phyloP scores from a whole-genome alignment of 2,113 vertebrate genomes.

The Lepus europaeus region DNA sequence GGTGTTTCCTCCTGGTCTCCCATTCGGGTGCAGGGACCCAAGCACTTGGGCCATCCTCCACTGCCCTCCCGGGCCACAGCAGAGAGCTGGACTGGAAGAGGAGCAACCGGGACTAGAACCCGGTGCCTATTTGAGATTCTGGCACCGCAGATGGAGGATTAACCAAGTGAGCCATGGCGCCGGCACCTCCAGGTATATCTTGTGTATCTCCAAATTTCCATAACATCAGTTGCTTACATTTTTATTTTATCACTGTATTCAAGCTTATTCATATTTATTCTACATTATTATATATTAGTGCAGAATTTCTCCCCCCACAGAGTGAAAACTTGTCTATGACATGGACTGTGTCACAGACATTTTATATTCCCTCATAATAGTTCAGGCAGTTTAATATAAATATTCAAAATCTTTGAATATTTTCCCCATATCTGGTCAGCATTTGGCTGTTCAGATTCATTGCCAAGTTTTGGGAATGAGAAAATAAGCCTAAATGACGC shows the following conservation, averaged over 20 bases:
- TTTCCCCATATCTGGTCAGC: neutral
- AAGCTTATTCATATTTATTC: neutral
- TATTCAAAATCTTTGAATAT: neutral
- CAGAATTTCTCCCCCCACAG: neutral
- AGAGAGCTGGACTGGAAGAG: too few species aligned
- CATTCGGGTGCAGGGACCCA: too few species aligned
- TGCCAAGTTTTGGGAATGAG: neutral
- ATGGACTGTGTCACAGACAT: neutral
- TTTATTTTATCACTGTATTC: neutral
- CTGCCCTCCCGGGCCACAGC: too few species aligned
- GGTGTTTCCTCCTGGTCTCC: too few species aligned
- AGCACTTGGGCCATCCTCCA: too few species aligned
- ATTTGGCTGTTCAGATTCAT: neutral
- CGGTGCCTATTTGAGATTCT: too few species aligned
- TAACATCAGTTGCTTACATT: neutral
- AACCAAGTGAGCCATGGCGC: too few species aligned
- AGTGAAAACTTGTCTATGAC: neutral
- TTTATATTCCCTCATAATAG: constrained; percentile 7
- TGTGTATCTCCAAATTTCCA: neutral
- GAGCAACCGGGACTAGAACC: too few species aligned
- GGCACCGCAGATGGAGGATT: too few species aligned
- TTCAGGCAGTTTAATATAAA: constrained; percentile 19
- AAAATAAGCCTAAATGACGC: neutral
- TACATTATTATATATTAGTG: neutral
- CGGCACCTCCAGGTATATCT: neutral